A percentile compares a stretch with the other conserved stretches of the same genome.
Conservation (phyloP, 2,113 vertebrate genomes). For the Smithornis capensis region DNA sequence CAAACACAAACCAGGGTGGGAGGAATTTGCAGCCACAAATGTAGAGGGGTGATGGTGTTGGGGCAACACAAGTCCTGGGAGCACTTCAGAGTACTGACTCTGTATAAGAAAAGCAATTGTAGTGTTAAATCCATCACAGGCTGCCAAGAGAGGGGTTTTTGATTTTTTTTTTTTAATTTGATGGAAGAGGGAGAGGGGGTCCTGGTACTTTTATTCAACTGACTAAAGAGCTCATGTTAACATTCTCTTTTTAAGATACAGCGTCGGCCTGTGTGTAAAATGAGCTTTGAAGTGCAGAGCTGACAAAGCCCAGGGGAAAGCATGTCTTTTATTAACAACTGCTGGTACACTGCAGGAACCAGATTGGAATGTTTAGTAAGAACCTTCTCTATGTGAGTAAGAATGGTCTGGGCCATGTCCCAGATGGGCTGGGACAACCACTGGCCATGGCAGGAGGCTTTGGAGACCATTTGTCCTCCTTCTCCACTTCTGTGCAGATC, state of each 20-base stretch:
- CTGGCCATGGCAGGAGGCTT: not conserved
- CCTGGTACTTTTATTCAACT: not conserved
- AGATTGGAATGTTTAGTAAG: not conserved
- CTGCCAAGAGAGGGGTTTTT: not conserved
- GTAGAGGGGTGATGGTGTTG: not conserved
- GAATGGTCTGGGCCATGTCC: no score
- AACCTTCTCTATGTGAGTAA: not conserved
- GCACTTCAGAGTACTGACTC: not conserved
- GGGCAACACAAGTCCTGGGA: not conserved
- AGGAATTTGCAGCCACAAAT: not conserved
- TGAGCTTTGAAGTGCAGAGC: conserved; percentile 63
- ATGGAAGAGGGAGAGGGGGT: not conserved
- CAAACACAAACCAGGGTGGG: no score
- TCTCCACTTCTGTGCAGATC: not conserved
- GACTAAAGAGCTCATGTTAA: conserved; percentile 62
- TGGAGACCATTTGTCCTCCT: not conserved
- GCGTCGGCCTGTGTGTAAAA: not conserved
- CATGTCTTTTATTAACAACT: conserved; percentile 31
- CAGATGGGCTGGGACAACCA: not conserved
- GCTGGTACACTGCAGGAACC: conserved; percentile 1
- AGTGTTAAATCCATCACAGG: not conserved
- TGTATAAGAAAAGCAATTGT: not conserved
- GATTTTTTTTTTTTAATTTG: not conserved
- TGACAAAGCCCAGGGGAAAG: conserved; percentile 57
- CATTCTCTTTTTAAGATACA: not conserved